Evolutionary conservation across 2,797 vertebrate species (phyloP).

Genomic region (Lemur catta): DNA sequence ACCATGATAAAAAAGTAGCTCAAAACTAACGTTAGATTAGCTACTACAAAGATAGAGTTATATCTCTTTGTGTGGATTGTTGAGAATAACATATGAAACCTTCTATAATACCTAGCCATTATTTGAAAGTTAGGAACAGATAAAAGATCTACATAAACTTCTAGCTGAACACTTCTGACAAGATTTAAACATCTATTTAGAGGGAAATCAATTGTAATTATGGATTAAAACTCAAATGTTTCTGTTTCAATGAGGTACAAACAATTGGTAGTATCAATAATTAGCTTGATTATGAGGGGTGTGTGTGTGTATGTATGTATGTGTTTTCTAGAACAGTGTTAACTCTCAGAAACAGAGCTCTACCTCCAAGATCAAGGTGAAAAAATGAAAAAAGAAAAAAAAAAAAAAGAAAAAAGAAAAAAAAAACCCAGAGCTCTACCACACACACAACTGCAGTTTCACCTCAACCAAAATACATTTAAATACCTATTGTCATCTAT

Average conservation of each 20-base stretch:
- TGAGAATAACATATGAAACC: conserved; percentile 10
- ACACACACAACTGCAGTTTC: neutral
- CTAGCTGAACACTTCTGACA: neutral
- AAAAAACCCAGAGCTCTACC: neutral
- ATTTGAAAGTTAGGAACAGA: conserved; percentile 2
- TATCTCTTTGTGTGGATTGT: neutral
- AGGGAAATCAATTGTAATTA: neutral
- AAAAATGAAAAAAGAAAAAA: too few species aligned
- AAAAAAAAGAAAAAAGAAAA: too few species aligned
- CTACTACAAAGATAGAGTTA: neutral
- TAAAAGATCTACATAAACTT: neutral
- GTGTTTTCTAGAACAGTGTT: neutral
- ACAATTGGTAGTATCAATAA: neutral
- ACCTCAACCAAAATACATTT: neutral
- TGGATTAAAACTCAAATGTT: conserved; percentile 17
- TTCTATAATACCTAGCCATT: neutral
- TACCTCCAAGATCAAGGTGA: too few species aligned
- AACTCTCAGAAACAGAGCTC: neutral
- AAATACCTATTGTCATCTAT: neutral
- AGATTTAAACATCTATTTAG: neutral
- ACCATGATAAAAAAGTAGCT: neutral
- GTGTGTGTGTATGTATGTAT: too few species aligned
- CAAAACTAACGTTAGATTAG: neutral
- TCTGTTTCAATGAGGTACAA: neutral
- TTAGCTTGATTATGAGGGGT: neutral